These are phyloP conservation scores for Tridacna crocea DNA, from an alignment of 2,888 invertebrate genomes.

Conservation along the genomic window DNA sequence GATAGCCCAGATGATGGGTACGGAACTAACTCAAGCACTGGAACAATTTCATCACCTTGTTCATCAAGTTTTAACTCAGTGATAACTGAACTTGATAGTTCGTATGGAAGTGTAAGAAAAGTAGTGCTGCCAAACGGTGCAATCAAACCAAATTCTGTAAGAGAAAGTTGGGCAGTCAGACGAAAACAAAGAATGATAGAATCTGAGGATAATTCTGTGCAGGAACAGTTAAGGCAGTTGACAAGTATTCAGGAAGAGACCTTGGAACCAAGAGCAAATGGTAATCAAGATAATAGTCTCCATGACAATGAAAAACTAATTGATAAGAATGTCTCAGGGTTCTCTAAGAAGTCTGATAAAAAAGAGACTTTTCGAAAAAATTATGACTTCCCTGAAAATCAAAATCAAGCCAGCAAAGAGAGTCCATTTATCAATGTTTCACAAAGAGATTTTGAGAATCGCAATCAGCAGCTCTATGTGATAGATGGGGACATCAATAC, in stretches of 20 bases:
- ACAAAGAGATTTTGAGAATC: slow-evolving; percentile 48
- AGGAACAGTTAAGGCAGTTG: slow-evolving; percentile 73
- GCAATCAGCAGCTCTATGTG: slow-evolving; percentile 54
- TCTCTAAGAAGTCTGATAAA: background rate
- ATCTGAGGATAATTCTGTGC: slow-evolving; percentile 67
- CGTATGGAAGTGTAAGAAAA: slow-evolving; percentile 57
- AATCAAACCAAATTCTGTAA: slow-evolving; percentile 64
- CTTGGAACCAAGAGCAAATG: slow-evolving; percentile 29
- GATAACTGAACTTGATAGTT: slow-evolving; percentile 61
- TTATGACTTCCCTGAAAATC: slow-evolving; percentile 4
- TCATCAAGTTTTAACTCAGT: slow-evolving; percentile 71
- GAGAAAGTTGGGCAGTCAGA: slow-evolving; percentile 65
- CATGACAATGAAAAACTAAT: slow-evolving; percentile 21
- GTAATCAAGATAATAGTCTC: background rate
- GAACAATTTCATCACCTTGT: slow-evolving; percentile 74
- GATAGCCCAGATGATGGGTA: slow-evolving; percentile 74
- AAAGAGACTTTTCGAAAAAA: slow-evolving; percentile 10
- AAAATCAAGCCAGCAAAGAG: slow-evolving; percentile 1
- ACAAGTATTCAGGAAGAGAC: slow-evolving; percentile 77
- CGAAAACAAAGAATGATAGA: slow-evolving; percentile 69
- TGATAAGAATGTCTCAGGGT: slow-evolving; percentile 29
- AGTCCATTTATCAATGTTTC: slow-evolving; percentile 56
- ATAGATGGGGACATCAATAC: slow-evolving; percentile 29
- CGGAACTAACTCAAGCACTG: slow-evolving; percentile 75
- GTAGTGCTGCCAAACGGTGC: slow-evolving; percentile 62